These are phyloP conservation scores for Lepus americanus DNA, from an alignment of 2,113 vertebrate genomes.

Conservation along the genomic window DNA sequence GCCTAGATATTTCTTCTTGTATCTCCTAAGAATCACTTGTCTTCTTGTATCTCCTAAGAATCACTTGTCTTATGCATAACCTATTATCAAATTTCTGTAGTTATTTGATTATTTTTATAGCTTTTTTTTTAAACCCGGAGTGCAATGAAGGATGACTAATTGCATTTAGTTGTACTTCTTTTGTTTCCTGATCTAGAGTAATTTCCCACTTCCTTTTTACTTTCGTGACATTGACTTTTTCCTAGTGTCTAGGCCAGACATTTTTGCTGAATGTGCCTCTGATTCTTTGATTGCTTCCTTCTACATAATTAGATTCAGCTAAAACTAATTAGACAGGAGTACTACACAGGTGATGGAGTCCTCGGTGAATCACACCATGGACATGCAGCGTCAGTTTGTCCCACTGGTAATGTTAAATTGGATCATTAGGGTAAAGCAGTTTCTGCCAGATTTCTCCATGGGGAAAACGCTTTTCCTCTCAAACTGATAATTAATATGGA, in stretches of 20 bases:
- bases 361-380: neutral
- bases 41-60: neutral
- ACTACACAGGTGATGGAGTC: neutral
- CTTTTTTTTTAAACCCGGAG: neutral
- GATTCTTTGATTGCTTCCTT: neutral
- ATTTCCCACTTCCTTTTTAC: neutral
- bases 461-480: neutral
- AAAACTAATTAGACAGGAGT: neutral
- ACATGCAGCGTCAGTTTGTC: neutral
- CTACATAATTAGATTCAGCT: neutral
- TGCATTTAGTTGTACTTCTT: neutral
- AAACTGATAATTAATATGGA: neutral
- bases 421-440: neutral
- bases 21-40: neutral
- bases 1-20: neutral
- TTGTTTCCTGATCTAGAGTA: neutral
- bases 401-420: neutral
- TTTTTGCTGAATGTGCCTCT: neutral
- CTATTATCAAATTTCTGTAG: neutral
- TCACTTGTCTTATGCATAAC: neutral
- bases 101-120: neutral
- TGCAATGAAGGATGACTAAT: neutral
- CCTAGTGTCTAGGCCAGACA: neutral
- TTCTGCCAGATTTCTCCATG: neutral
- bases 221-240: neutral